Percentiles rank a stretch among this genome's conserved stretches.
phyloP scores from a whole-genome alignment of 2,888 invertebrate genomes.

The Aromia moschata region DNA sequence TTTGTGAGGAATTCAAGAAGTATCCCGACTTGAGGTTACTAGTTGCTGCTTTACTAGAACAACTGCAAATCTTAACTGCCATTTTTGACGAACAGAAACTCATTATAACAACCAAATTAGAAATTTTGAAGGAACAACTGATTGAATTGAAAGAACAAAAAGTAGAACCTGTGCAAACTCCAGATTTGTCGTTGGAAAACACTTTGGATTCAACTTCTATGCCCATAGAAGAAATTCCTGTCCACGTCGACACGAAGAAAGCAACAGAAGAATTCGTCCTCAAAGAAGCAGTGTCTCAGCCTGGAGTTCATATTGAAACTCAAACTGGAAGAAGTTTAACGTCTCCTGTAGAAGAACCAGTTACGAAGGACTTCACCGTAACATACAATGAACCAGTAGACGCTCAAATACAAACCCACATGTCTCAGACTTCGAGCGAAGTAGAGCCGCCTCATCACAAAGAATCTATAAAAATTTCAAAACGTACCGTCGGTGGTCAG shows the following conservation, averaged over 20 bases:
- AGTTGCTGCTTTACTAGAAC: conserved; percentile 65
- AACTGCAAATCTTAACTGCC: conserved; percentile 67
- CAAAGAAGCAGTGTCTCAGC: conserved; percentile 40
- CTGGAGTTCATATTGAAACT: conserved; percentile 68
- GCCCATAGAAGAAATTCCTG: conserved; percentile 72
- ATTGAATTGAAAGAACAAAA: conserved; percentile 51
- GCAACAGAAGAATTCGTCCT: conserved; percentile 41
- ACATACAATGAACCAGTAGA: conserved; percentile 68
- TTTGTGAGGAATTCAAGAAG: conserved; percentile 64
- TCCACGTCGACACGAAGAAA: conserved; percentile 48
- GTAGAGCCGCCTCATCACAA: conserved; percentile 61
- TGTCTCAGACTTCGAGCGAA: conserved; percentile 50
- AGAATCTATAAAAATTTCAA: conserved; percentile 74
- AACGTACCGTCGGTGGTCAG: conserved; percentile 69
- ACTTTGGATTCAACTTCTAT: conserved; percentile 75
- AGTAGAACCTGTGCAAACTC: conserved; percentile 51
- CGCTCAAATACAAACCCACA: conserved; percentile 68
- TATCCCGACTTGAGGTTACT: conserved; percentile 64
- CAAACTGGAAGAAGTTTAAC: conserved; percentile 73
- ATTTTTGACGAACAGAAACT: conserved; percentile 71
- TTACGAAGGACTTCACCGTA: conserved; percentile 65
- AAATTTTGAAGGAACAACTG: conserved; percentile 65
- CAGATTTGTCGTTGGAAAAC: conserved; percentile 67
- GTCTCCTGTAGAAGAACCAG: conserved; percentile 56
- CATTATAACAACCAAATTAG: conserved; percentile 70